Evolutionary conservation across 2,113 vertebrate genomes (phyloP).

Genomic region (Aspidoscelis tigris): DNA sequence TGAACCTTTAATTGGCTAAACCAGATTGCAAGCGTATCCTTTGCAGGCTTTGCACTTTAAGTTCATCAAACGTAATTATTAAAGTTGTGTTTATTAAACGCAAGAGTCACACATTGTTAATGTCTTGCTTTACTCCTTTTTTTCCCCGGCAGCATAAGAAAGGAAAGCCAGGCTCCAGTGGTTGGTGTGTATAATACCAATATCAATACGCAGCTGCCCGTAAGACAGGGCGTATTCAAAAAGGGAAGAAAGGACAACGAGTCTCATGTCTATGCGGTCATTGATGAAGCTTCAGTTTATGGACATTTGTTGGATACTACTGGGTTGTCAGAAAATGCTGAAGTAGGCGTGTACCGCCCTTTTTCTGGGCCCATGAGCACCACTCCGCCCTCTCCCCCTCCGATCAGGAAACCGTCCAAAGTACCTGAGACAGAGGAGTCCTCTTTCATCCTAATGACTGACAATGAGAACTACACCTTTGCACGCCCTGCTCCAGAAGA

Average conservation of each 20-base stretch:
- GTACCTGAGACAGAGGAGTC: slow-evolving; percentile 41
- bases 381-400: slow-evolving; percentile 80
- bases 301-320: slow-evolving; percentile 79
- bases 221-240: slow-evolving; percentile 68
- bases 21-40: not conserved
- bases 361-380: slow-evolving; percentile 78
- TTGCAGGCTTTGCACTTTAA: too few species aligned
- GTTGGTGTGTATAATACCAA: slow-evolving; percentile 84
- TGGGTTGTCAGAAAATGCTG: slow-evolving; percentile 59
- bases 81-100: not conserved
- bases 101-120: rapidly evolving
- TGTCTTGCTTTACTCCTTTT: slow-evolving; percentile 33
- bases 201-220: slow-evolving; percentile 79
- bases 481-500: slow-evolving; percentile 65
- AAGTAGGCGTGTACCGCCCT: slow-evolving; percentile 73
- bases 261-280: slow-evolving; percentile 88
- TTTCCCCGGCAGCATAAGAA: slow-evolving; percentile 79
- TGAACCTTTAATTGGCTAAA: not conserved
- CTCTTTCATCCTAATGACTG: slow-evolving; percentile 64
- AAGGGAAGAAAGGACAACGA: slow-evolving; percentile 82
- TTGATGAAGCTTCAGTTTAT: slow-evolving; percentile 88
- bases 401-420: slow-evolving; percentile 59
- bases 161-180: slow-evolving; percentile 56
- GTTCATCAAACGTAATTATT: not conserved
- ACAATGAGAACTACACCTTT: slow-evolving; percentile 85